Percentiles rank a stretch among this genome's conserved stretches.
These are phyloP conservation scores for Myotis vivesi DNA, from an alignment of 2,797 vertebrate species.

Conservation along the genomic window DNA sequence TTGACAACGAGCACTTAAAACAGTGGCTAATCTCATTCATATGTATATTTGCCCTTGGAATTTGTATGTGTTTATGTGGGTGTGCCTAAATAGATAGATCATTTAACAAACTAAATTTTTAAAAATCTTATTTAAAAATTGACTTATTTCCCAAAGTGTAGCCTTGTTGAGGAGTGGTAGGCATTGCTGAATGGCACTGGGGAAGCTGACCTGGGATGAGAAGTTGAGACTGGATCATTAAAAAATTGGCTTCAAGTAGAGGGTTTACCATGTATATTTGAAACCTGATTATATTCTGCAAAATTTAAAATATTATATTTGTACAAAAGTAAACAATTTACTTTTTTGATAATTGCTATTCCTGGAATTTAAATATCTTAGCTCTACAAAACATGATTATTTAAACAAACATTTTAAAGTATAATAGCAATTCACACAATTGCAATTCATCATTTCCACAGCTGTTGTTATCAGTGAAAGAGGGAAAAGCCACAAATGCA, in stretches of 20 bases:
- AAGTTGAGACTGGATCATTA: not conserved
- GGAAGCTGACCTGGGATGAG: not conserved
- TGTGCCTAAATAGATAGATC: not conserved
- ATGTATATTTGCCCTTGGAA: not conserved
- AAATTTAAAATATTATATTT: conserved; percentile 8
- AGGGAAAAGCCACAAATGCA: not conserved
- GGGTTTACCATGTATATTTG: not conserved
- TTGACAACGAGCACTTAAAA: not conserved
- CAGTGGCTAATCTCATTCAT: not conserved
- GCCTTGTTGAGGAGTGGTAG: not conserved
- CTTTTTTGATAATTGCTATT: conserved; percentile 1
- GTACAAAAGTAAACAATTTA: not conserved
- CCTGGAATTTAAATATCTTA: not conserved
- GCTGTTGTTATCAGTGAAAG: not conserved
- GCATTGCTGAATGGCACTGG: not conserved
- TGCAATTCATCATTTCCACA: not conserved
- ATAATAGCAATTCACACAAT: not conserved
- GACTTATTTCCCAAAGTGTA: not conserved
- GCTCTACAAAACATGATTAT: not conserved
- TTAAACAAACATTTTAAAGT: conserved; percentile 11
- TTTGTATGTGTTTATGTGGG: not conserved
- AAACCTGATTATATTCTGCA: not conserved
- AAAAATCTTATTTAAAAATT: not conserved
- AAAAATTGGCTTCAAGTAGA: conserved; percentile 13
- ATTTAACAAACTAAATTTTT: not conserved